Conservation (phyloP, 2,113 vertebrate species). For the Calidris pygmaea region DNA sequence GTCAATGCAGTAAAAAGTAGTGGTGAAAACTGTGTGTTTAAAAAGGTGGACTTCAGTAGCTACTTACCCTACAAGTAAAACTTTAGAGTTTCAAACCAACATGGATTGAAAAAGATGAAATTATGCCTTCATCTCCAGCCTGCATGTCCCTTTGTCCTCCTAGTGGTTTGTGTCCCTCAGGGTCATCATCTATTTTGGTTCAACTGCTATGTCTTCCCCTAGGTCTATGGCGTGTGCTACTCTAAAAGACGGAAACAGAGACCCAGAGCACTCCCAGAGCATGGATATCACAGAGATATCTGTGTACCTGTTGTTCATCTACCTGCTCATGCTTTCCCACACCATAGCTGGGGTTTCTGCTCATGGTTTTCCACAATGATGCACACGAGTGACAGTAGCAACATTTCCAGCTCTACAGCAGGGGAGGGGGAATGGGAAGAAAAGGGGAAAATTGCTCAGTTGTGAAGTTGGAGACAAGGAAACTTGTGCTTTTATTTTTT, state of each 20-base stretch:
- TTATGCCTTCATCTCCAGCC: neutral
- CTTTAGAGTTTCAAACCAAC: neutral
- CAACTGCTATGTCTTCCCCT: neutral
- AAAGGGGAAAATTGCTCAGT: neutral
- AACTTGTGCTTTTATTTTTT: conserved; percentile 35
- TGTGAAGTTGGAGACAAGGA: conserved; percentile 31
- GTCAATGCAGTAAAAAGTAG: neutral
- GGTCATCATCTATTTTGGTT: neutral
- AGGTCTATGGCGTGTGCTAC: neutral
- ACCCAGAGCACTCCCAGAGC: neutral
- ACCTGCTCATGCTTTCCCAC: neutral
- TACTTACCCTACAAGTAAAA: neutral
- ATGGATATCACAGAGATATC: neutral
- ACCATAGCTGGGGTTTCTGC: neutral
- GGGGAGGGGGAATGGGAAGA: neutral
- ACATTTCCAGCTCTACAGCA: neutral
- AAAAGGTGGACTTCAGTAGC: neutral
- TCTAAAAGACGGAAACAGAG: neutral
- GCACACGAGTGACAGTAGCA: neutral
- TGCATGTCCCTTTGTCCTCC: neutral
- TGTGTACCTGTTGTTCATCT: neutral
- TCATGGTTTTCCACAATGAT: neutral
- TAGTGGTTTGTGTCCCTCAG: neutral
- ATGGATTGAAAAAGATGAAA: neutral
- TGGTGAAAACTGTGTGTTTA: neutral